phyloP scores from a whole-genome alignment of 2,113 vertebrate species.

The Dunckerocampus dactyliophorus region DNA sequence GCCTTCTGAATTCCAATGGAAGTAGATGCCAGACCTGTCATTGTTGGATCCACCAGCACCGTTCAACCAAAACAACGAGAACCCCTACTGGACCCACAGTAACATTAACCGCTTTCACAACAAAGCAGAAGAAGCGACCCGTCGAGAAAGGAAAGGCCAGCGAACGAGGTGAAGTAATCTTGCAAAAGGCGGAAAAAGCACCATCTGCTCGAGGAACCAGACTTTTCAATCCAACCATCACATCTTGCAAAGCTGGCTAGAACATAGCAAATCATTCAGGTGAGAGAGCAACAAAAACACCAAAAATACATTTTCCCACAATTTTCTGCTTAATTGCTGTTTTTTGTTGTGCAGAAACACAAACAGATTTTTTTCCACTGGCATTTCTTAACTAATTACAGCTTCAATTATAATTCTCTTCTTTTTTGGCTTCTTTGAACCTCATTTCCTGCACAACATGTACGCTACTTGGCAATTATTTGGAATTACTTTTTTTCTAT shows the following conservation, averaged over 20 bases:
- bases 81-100: slow-evolving; percentile 29
- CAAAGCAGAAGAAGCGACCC: not conserved
- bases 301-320: no score
- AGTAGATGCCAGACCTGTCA: not conserved
- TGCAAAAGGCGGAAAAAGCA: no score
- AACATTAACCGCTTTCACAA: slow-evolving; percentile 15
- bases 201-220: not conserved
- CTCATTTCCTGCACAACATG: not conserved
- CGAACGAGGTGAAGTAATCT: no score
- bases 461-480: no score
- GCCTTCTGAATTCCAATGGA: not conserved
- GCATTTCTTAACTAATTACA: not conserved
- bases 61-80: slow-evolving; percentile 20
- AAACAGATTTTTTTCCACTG: not conserved
- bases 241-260: slow-evolving; percentile 79
- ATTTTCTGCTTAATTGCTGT: no score
- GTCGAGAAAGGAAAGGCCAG: no score
- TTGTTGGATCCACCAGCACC: not conserved
- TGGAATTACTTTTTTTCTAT: no score
- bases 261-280: slow-evolving; percentile 81
- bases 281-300: slow-evolving; percentile 15
- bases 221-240: slow-evolving; percentile 58
- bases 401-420: not conserved
- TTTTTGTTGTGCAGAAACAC: no score
- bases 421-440: not conserved